Percentiles rank a stretch among this genome's conserved stretches.
Evolutionary conservation across 2,888 invertebrate genomes (phyloP).

Genomic region (Epinotia nisella): DNA sequence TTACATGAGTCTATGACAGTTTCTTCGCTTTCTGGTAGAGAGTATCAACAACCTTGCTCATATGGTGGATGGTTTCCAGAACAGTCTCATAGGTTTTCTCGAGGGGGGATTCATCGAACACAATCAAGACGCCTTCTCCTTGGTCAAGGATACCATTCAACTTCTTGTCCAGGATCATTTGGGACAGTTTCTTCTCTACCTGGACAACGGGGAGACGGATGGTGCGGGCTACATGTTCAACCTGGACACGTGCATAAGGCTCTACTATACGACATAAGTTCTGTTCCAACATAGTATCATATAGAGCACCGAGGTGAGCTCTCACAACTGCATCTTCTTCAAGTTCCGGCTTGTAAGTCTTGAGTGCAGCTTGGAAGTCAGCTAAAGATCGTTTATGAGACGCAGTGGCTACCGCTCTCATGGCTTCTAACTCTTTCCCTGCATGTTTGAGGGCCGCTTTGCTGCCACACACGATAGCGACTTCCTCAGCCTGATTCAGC

Average conservation of each 20-base stretch:
- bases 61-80: constrained; percentile 98
- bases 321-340: constrained; percentile 98
- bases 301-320: constrained; percentile 97
- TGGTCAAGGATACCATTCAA: constrained; percentile 99
- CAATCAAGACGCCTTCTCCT: constrained; percentile 98
- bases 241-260: constrained; percentile 98
- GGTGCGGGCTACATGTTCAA: constrained; percentile 94
- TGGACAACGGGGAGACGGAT: constrained; percentile 94
- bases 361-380: constrained; percentile 96
- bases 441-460: constrained; percentile 98
- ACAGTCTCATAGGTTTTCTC: constrained; percentile 99
- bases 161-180: constrained; percentile 99
- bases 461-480: constrained; percentile 96
- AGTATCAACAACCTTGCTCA: constrained; percentile 99
- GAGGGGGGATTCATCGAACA: constrained; percentile 97
- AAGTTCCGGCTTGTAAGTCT: constrained; percentile 93
- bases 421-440: constrained; percentile 98
- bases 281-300: constrained; percentile 99
- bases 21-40: constrained; percentile 99
- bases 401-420: constrained; percentile 98
- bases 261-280: constrained; percentile 99
- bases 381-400: constrained; percentile 98
- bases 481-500: constrained; percentile 98
- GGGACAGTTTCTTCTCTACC: constrained; percentile 99
- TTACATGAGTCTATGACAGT: constrained; percentile 89